Evolutionary conservation across 2,797 vertebrate species (phyloP).

Genomic region (Pseudochirops cupreus): DNA sequence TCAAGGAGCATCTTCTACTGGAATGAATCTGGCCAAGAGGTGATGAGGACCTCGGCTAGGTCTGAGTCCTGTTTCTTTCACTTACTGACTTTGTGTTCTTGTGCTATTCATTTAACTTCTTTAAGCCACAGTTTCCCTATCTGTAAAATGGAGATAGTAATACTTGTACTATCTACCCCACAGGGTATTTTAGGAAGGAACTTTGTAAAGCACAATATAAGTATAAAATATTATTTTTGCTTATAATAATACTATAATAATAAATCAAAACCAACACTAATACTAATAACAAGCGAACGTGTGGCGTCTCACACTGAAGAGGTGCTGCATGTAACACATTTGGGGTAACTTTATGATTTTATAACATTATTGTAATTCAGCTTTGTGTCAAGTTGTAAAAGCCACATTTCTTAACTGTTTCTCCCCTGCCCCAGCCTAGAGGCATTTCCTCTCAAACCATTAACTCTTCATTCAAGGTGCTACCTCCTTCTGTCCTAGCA

Average conservation of each 20-base stretch:
- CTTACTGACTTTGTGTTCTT: neutral
- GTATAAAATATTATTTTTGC: neutral
- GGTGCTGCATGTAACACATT: no score
- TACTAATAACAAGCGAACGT: neutral
- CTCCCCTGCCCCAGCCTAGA: no score
- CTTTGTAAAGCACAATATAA: neutral
- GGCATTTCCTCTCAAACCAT: no score
- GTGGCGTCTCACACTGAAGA: no score
- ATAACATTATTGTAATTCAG: no score
- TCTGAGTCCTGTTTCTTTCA: neutral
- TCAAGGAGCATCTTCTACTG: neutral
- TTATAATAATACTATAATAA: no score
- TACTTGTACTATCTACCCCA: neutral
- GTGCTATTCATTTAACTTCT: neutral
- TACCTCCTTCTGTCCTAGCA: no score
- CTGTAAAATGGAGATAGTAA: neutral
- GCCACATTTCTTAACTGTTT: no score
- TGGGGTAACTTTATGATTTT: no score
- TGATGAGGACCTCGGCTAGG: neutral
- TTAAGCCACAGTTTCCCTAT: neutral
- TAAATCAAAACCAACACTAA: neutral
- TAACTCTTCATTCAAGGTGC: no score
- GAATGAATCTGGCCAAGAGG: neutral
- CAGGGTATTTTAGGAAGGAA: neutral
- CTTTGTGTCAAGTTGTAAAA: no score